Evolutionary conservation across 2,888 invertebrate species (phyloP), one percentile per base, ranked within the genome.

Genomic region (Drosophila prolongata): DNA sequence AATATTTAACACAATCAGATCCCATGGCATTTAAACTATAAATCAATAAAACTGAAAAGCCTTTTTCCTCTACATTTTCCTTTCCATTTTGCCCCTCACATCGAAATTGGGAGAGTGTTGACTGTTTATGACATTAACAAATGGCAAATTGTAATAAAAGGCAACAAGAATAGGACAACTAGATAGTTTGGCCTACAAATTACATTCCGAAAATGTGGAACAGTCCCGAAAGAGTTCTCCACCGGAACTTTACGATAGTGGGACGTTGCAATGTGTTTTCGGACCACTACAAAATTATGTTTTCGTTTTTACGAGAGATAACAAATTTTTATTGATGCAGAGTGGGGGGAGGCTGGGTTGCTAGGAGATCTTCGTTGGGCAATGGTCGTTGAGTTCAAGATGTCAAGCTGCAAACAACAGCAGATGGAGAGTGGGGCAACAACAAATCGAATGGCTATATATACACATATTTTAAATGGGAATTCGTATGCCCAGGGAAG

Each of bases 231-330:
- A 83, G 83, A 85, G 70, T 85, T 78, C 66, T 42, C n/a, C 53
- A 43, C 13, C 30, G 40, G 44, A 47, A 53, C 34, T 57, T 73
- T 55, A 57, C 35, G 72, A 72, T 49, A 47, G 46, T 14, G 46
- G n/a, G n/a, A 14, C 14, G 30, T 2, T 24, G 55, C 58, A 57
- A 56, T 70, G 49, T 70, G 60, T 58, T 68, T 57, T 68, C 30
- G 40, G 69, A 73, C 77, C 77, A 78, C 85, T 65, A 71, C 62
- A 50, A 75, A 78, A 80, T 76, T 56, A 76, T 79, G 69, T 78
- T 79, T 84, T 76, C 53, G 57, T 68, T 86, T 81, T 87, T 88
- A 83, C 71, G 73, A 81, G 75, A 85, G 85, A 85, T 85, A 85
- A 89, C 76, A 87, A 78, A 81, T 80, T 86, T 83, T 79, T 89